These are phyloP conservation scores for Oncorhynchus mykiss DNA, from an alignment of 2,113 vertebrate species.

Conservation along the genomic window DNA sequence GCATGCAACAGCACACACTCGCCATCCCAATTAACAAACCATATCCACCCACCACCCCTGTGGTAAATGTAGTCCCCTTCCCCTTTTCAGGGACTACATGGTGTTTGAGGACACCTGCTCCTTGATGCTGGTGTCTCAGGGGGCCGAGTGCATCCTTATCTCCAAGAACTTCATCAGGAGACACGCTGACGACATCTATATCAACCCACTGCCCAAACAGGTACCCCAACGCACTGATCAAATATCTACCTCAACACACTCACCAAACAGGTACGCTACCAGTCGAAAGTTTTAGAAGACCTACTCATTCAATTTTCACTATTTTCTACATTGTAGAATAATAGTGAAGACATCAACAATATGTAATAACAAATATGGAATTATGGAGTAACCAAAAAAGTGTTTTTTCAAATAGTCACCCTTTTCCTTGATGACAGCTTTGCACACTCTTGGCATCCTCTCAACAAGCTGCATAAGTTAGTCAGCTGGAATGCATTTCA, in stretches of 20 bases:
- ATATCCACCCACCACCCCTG: no score
- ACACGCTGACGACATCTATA: neutral
- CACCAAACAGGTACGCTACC: neutral
- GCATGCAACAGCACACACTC: neutral
- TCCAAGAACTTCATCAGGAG: slow-evolving; percentile 36
- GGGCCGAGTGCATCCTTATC: slow-evolving; percentile 29
- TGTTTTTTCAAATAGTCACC: no score
- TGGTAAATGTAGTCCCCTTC: neutral
- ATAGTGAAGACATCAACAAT: no score
- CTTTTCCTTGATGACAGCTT: no score
- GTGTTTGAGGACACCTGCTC: slow-evolving; percentile 23
- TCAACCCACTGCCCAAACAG: neutral
- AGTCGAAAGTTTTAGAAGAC: no score
- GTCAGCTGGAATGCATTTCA: no score
- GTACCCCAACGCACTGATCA: neutral
- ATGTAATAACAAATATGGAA: no score
- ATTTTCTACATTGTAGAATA: no score
- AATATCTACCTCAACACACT: slow-evolving; percentile 12
- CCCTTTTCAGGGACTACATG: neutral
- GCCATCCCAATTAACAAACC: neutral
- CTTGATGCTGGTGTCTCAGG: slow-evolving; percentile 29
- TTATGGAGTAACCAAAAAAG: no score
- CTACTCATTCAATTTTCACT: no score
- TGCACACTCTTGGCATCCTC: no score
- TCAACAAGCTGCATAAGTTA: no score